These are phyloP conservation scores for Pseudocheirus occidentalis DNA, from an alignment of 2,797 vertebrate species.

Conservation along the genomic window DNA sequence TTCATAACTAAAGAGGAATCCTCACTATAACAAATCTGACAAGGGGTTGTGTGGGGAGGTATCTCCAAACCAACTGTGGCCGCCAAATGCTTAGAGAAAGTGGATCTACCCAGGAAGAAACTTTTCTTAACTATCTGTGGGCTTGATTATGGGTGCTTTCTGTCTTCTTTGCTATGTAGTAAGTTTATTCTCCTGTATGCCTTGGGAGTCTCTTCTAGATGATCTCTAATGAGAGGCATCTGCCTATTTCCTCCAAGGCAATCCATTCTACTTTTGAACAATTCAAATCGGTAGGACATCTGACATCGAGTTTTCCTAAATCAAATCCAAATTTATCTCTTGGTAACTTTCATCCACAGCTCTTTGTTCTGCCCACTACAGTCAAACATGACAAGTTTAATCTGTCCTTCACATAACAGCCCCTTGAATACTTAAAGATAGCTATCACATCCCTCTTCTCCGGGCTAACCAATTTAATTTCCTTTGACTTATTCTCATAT, in stretches of 20 bases:
- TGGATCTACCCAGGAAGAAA: not conserved
- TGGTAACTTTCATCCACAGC: not conserved
- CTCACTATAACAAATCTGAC: not conserved
- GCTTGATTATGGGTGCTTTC: not conserved
- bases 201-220: not conserved
- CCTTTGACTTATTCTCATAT: not conserved
- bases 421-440: not conserved
- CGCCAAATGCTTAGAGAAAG: not conserved
- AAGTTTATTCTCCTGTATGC: not conserved
- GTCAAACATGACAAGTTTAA: not conserved
- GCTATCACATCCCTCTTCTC: not conserved
- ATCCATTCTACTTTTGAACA: not conserved
- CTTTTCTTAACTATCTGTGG: too few species aligned
- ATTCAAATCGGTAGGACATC: not conserved
- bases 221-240: not conserved
- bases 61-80: not conserved
- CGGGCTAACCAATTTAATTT: not conserved
- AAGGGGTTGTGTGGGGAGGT: not conserved
- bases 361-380: not conserved
- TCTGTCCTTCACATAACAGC: not conserved
- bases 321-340: not conserved
- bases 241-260: not conserved
- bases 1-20: not conserved
- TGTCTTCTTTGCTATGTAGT: not conserved
- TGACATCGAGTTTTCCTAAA: not conserved